phyloP scores from a whole-genome alignment of 2,888 invertebrate genomes.

The Arge pagana region DNA sequence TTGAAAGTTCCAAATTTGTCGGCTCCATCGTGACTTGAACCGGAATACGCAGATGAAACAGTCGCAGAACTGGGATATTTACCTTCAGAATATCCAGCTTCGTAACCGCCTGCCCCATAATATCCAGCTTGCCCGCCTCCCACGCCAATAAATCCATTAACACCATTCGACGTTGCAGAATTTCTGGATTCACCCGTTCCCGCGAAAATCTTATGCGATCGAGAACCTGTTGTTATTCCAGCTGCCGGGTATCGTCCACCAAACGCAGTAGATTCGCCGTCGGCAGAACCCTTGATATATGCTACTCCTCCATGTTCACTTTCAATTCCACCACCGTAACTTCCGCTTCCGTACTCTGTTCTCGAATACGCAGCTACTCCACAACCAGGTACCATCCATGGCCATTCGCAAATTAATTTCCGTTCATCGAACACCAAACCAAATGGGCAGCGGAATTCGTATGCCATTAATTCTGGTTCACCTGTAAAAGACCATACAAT shows the following conservation, averaged over 20 bases:
- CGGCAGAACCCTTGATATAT: constrained; percentile 44
- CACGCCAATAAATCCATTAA: not conserved
- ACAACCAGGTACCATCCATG: constrained; percentile 74
- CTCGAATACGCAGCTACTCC: constrained; percentile 60
- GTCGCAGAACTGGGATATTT: not conserved
- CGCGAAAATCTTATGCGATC: constrained; percentile 1
- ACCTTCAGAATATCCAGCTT: constrained; percentile 2
- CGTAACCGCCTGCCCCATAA: not conserved
- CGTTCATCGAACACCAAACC: constrained; percentile 77
- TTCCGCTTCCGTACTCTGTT: constrained; percentile 61
- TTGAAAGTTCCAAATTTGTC: not conserved
- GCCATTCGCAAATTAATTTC: constrained; percentile 76
- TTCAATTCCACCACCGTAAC: constrained; percentile 59
- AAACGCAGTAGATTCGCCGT: constrained; percentile 17
- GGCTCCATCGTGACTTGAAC: too few relatives aligned
- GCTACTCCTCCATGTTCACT: constrained; percentile 57
- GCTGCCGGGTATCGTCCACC: constrained; percentile 14
- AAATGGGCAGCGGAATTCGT: constrained; percentile 82
- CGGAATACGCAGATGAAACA: not conserved
- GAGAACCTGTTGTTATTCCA: not conserved
- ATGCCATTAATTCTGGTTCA: constrained; percentile 63
- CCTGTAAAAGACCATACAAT: constrained; percentile 44
- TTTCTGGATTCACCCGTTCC: constrained; percentile 7
- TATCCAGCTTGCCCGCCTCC: not conserved
- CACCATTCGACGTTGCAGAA: constrained; percentile 2